Evolutionary conservation across 2,888 invertebrate genomes (phyloP), one percentile per base, ranked within the genome.

Genomic region (Lepeophtheirus nordmannii): DNA sequence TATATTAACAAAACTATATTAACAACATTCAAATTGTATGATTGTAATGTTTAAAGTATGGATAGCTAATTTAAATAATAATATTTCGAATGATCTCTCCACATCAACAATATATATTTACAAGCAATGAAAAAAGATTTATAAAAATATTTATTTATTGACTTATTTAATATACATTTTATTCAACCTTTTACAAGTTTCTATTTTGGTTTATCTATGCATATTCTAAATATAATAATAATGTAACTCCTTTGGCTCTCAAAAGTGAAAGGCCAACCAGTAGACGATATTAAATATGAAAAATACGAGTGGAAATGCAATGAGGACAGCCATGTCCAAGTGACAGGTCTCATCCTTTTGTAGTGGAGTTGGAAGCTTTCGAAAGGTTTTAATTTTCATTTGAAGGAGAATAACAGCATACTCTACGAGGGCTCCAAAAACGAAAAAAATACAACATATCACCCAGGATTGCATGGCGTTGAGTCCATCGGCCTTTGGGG

Each of bases 401-500:
- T 63, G 63, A 12, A 63, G 63, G 10, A 63, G 56, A 56, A 63
- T 63, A 2, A 63, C 53, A 17, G 63, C 63, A 22, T 63, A 63
- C 12, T 63, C 63, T 10, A 63, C 41, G n/a, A 63, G 56, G 10
- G 63, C 63, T 11, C 63, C 63, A 63, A 63, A 63, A 23, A 63
- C 63, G 30, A 63, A 63, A 23, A 63, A 63, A 11, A 63, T 63
- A 30, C 63, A 63, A 38, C 63, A 63, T 37, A 63, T 63, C 53
- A 63, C 63, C 63, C 63, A 63, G 10, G 63, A 63, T 30, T 63
- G 63, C 63, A 63, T 63, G 11, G 63, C 63, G 17, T 63, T 63
- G 11, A 63, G 56, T 9, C 63, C 63, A 38, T 63, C 63, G 9
- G 63, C 63, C 30, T 63, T 63, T 8, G 63, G 63, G 53, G 63